Conservation (phyloP, 2,888 invertebrate species). For the Andricus quercusramuli region DNA sequence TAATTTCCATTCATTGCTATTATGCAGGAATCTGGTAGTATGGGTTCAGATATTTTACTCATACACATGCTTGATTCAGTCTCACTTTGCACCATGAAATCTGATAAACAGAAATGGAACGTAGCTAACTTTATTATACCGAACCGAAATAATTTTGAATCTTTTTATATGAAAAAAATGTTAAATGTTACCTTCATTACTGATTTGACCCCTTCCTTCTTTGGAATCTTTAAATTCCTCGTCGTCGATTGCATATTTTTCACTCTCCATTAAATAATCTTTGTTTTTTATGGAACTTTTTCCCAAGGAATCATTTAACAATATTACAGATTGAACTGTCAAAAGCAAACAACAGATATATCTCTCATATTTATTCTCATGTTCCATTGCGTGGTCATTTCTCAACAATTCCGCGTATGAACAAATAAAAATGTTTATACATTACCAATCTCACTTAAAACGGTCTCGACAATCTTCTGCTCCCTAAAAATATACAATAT, state of each 20-base stretch:
- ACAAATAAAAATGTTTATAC: background rate
- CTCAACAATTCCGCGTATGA: background rate
- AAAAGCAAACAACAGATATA: background rate
- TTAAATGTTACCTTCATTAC: background rate
- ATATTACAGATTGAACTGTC: background rate
- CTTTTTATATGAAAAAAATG: background rate
- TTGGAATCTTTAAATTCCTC: background rate
- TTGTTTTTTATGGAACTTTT: background rate
- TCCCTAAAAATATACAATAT: slow-evolving; percentile 1
- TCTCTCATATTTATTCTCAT: background rate
- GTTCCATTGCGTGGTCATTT: background rate
- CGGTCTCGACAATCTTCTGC: background rate
- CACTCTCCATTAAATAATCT: too few species aligned
- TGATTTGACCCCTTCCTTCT: background rate
- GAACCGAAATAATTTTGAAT: background rate
- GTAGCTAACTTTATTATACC: background rate
- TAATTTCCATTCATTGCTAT: too few species aligned
- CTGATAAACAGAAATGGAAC: background rate
- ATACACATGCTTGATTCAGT: background rate
- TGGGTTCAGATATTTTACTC: too few species aligned
- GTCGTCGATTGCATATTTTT: background rate
- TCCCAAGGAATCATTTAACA: background rate
- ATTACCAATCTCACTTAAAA: background rate
- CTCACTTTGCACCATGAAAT: background rate
- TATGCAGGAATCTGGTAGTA: too few species aligned